Evolutionary conservation across 2,113 vertebrate species (phyloP), one percentile per base, ranked within the genome.

Genomic region (Odobenus rosmarus): DNA sequence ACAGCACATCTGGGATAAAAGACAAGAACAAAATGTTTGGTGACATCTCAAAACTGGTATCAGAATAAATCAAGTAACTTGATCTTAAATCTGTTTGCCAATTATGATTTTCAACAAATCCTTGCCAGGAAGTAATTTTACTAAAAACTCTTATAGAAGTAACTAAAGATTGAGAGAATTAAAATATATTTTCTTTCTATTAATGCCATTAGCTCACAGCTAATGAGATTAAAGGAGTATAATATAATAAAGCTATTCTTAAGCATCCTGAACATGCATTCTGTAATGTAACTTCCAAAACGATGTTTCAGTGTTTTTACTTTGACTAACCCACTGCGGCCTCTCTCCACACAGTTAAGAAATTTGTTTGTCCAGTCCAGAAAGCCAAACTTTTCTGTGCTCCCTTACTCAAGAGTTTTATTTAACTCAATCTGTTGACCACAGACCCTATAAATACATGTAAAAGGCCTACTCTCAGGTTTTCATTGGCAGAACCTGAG

Each of bases 31-130:
- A 26, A 91, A 83, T n/a, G 4, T 31, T 26, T 64, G 31, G 39
- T 39, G 31, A 26, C 12, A 13, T 77, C 51, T 96, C 69, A 85
- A 90, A 94, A 74, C 23, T 39, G 26, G 8, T 84, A 39, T 46
- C 13, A 7, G 46, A 88, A 93, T 85, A 46, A 92, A 89, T 39
- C 14, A 96, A 92, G 80, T 64, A 85, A 89, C n/a, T 93, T 74
- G 21, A 62, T 85, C 21, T 55, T 88, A 94, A 87, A 79, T 92
- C 26, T 81, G 18, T 84, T 67, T 62, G 31, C 13, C 93, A 81
- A 86, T 85, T 71, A 91, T 51, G 4, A 85, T 67, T 74, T 85
- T 91, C 53, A 71, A 92, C 31, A 77, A 81, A 96, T 49, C 61
- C 24, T 97, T 82, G 1, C 53, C 49, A 76, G 57, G 26, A 90